Evolutionary conservation across 2,113 vertebrate species (phyloP), one percentile per base, ranked within the genome.

Genomic region (Tupaia chinensis): DNA sequence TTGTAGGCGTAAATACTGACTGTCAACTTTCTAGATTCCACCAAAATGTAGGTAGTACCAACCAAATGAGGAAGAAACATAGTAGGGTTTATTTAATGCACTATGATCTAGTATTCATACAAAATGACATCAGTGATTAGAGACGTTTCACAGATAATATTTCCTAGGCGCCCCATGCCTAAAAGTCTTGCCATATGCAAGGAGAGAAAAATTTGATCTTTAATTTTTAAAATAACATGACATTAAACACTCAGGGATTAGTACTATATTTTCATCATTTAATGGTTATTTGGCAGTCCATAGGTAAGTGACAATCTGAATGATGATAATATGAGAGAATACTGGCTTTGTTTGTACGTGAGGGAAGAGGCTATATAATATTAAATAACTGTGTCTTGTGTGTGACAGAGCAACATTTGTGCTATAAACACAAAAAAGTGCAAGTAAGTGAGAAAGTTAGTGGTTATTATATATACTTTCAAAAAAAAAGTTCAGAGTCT

Each of bases 191-290:
- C 58, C 70, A 81, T 91, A 65, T 58, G 89, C 53, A 87, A 89
- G 82, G n/a, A 89, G 17, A 61, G 16, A 85, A 92, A n/a, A 86
- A 94, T 22, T 20, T 84, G 54, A 93, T 25, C 44, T 77, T 56
- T 5, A 68, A 74, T 80, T 97, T 84, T 80, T 70, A 94, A 91
- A 89, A 34, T 34, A 93, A 53, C 72, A 79, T 70, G 66, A 79
- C 29, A 27, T 86, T 84, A 83, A 95, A 84, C 63, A 73, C 93
- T 94, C 93, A 97, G 95, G 90, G 93, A 96, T 92, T 94, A 81
- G 53, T 70, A 73, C 20, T 69, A n/a, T 88, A 81, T 89, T 77
- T 93, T 95, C 89, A 79, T 73, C 60, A 66, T 76, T 70, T 90
- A 77, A 79, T 56, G 81, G 34, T 83, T 92, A 58, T 91, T 88